Conservation (phyloP, 2,888 invertebrate species). For the Diogma glabrata region DNA sequence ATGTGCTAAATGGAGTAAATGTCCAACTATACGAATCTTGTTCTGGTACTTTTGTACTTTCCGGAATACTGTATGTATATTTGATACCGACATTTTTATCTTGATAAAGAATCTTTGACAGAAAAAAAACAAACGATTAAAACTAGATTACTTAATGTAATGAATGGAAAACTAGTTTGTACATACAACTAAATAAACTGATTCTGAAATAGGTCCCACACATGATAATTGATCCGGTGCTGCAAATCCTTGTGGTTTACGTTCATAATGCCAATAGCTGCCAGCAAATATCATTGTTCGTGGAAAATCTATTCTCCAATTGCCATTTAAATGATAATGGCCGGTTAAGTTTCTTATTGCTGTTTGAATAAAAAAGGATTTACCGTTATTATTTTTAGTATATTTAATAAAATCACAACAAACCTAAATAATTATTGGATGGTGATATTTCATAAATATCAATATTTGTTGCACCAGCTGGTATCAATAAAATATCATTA, state of each 20-base stretch:
- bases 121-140: constrained; percentile 19
- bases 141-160: not conserved
- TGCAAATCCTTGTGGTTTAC: constrained; percentile 66
- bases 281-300: constrained; percentile 68
- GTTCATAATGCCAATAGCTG: constrained; percentile 76
- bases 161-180: no score
- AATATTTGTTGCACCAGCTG: constrained; percentile 87
- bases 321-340: constrained; percentile 85
- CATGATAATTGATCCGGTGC: constrained; percentile 76
- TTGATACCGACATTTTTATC: constrained; percentile 72
- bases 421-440: constrained; percentile 67
- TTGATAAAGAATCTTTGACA: constrained; percentile 53
- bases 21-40: constrained; percentile 76
- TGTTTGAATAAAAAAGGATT: no score
- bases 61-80: constrained; percentile 85
- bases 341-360: constrained; percentile 74
- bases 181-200: constrained; percentile 58
- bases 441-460: constrained; percentile 62
- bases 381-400: not conserved
- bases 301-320: constrained; percentile 89
- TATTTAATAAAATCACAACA: no score
- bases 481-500: constrained; percentile 82
- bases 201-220: constrained; percentile 82
- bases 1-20: constrained; percentile 52
- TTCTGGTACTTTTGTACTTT: constrained; percentile 48